Evolutionary conservation across 2,113 vertebrate genomes (phyloP), one percentile per base, ranked within the genome.

Genomic region (Anhinga rufa): DNA sequence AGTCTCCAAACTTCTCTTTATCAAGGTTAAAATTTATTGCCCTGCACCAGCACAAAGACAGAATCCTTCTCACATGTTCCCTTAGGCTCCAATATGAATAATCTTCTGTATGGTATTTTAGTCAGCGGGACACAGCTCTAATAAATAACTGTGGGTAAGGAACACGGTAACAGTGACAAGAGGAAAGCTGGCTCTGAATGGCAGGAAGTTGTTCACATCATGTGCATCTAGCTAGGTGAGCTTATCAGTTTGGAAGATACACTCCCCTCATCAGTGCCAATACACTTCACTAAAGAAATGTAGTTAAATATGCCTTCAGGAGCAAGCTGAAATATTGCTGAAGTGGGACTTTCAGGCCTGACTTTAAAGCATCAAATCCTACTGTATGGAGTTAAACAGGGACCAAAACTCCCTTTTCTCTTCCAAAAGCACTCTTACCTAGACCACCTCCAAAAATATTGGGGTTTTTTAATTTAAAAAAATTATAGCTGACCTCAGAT

Each of bases 211-310:
- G 15, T 58, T 71, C 55, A 31, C 42, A 62, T 66, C 54, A 13
- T 0, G 0, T 69, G 69, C 8, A 51, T n/a, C n/a, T 18, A 71
- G 31, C 26, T 9, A 70, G 49, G 36, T 12, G 34, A 86, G 44
- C 52, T 77, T 34, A 69, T 55, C 32, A 26, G 62, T 48, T 60
- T 65, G 80, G 54, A 80, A 84, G 60, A 54, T 2, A 34, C 12
- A 10, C 15, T 52, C 72, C 49, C 32, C 44, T 81, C 58, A 60
- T 7, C 52, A 68, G n/a, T 34, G 58, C n/a, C 78, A 65, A 65
- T 4, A 34, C 24, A 25, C 12, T 42, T n/a, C 57, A 78, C 31
- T 78, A 10, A 65, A 55, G 60, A 91, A 77, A 75, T 13, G 12
- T 31, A 62, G 17, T 62, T 58, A 66, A 82, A 36, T 22, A 25